phyloP scores from a whole-genome alignment of 2,797 vertebrate genomes.

The Pseudopleuronectes americanus region DNA sequence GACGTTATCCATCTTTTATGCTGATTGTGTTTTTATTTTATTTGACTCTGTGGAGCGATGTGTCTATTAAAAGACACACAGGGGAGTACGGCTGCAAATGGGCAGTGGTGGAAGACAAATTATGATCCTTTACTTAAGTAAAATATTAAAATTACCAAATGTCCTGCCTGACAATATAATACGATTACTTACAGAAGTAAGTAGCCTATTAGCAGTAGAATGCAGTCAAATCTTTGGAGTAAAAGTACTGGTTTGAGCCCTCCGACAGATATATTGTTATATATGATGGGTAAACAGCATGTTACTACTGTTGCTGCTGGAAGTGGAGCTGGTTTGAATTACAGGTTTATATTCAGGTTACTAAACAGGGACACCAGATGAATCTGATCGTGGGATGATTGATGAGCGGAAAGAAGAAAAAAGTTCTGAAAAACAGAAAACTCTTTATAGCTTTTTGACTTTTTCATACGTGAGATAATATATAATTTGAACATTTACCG shows the following conservation, averaged over 20 bases:
- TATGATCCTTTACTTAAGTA: not conserved
- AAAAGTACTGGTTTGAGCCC: no score
- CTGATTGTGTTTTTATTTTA: constrained; percentile 60
- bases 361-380: not conserved
- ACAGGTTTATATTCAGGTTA: not conserved
- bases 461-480: no score
- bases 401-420: no score
- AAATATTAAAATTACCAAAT: not conserved
- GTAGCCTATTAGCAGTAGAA: no score
- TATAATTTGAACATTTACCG: no score
- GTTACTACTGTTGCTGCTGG: not conserved
- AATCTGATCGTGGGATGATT: no score
- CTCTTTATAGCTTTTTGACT: no score
- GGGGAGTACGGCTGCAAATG: constrained; percentile 42
- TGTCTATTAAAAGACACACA: constrained; percentile 48
- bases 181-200: no score
- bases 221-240: no score
- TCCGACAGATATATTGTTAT: not conserved
- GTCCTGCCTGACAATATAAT: not conserved
- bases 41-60: constrained; percentile 51
- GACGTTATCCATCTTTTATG: constrained; percentile 57
- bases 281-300: not conserved
- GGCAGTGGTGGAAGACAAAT: not conserved
- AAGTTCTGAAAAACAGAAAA: no score
- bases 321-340: not conserved